phyloP scores from a whole-genome alignment of 2,888 invertebrate species.

The Leptura quadrifasciata region DNA sequence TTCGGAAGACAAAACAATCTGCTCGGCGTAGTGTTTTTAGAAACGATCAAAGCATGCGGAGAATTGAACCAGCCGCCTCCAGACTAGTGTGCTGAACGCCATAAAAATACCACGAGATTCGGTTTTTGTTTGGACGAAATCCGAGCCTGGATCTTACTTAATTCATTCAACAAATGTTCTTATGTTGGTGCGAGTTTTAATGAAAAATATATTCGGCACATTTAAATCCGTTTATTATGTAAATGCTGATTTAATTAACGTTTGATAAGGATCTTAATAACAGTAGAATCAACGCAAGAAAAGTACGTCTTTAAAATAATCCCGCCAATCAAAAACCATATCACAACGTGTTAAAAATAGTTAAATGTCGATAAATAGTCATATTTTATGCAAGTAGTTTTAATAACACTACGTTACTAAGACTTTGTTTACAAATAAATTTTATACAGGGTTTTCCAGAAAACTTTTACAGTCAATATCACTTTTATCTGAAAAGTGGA shows the following conservation, averaged over 20 bases:
- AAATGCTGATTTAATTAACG: slow-evolving; percentile 47
- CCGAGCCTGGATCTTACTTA: slow-evolving; percentile 19
- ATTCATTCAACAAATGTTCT: slow-evolving; percentile 19
- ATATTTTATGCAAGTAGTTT: too few species aligned
- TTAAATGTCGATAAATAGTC: not conserved
- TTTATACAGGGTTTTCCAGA: too few species aligned
- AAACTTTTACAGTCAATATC: too few species aligned
- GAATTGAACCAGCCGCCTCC: slow-evolving; percentile 70
- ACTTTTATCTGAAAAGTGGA: too few species aligned
- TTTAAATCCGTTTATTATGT: slow-evolving; percentile 55
- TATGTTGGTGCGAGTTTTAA: slow-evolving; percentile 6
- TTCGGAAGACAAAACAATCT: slow-evolving; percentile 62
- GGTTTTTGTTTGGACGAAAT: slow-evolving; percentile 29
- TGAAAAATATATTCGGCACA: slow-evolving; percentile 39
- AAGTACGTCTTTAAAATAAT: not conserved
- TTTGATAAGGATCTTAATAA: slow-evolving; percentile 47
- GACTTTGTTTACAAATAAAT: too few species aligned
- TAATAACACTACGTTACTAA: too few species aligned
- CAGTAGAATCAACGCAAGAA: slow-evolving; percentile 10
- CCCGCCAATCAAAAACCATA: not conserved
- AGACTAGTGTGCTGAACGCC: slow-evolving; percentile 70
- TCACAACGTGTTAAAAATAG: not conserved
- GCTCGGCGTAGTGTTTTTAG: slow-evolving; percentile 51
- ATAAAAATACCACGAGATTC: slow-evolving; percentile 69
- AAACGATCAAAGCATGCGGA: slow-evolving; percentile 58